phyloP scores from a whole-genome alignment of 2,797 vertebrate species.

The Hippocampus kuda region DNA sequence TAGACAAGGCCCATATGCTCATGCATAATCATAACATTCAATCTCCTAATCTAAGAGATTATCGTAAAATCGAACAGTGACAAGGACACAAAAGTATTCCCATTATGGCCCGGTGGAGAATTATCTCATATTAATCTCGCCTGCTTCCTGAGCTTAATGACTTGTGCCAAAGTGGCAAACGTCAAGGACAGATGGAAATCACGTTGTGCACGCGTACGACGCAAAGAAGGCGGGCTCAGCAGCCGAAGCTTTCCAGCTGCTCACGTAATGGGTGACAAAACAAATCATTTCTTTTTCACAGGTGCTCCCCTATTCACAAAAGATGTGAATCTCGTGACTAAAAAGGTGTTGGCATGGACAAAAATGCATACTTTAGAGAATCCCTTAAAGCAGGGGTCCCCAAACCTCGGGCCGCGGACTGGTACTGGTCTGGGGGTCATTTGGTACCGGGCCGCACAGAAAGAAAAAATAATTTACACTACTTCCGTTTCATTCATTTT shows the following conservation, averaged over 20 bases:
- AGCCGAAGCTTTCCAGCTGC: not conserved
- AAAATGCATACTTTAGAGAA: not conserved
- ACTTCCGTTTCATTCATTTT: too few relatives aligned
- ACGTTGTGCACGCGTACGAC: slow-evolving; percentile 12
- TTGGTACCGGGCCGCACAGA: too few relatives aligned
- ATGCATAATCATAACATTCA: slow-evolving; percentile 63
- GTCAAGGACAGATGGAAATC: slow-evolving; percentile 54
- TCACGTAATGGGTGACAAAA: not conserved
- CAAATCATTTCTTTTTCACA: not conserved
- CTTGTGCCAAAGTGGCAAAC: slow-evolving; percentile 47
- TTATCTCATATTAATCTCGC: slow-evolving; percentile 62
- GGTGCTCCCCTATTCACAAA: not conserved
- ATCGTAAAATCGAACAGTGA: slow-evolving; percentile 55
- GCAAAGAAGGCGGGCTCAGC: not conserved
- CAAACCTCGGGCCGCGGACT: too few relatives aligned
- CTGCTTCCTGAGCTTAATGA: slow-evolving; percentile 50
- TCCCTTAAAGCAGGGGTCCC: not conserved
- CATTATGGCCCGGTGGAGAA: slow-evolving; percentile 47
- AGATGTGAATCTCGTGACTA: not conserved
- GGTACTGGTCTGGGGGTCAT: too few relatives aligned
- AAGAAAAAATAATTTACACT: too few relatives aligned
- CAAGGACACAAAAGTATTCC: slow-evolving; percentile 56
- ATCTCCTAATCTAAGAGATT: slow-evolving; percentile 64
- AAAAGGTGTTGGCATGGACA: not conserved
- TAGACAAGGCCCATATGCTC: slow-evolving; percentile 55